phyloP scores from a whole-genome alignment of 2,113 vertebrate species.

The Zootoca vivipara region DNA sequence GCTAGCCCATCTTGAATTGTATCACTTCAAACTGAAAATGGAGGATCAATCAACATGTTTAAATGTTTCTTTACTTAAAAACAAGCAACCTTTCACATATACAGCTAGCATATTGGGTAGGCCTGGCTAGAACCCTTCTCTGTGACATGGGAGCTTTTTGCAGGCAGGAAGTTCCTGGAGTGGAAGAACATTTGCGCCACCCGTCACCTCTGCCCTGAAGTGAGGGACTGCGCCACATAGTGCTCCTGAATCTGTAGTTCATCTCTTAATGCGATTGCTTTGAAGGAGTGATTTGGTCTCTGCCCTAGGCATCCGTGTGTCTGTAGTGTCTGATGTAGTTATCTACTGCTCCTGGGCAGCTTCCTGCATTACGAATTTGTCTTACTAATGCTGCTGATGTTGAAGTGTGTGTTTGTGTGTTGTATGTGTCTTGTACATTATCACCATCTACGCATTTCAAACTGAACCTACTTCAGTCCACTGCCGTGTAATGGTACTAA shows the following conservation, averaged over 20 bases:
- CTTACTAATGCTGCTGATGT: constrained; percentile 33
- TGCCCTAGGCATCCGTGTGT: constrained; percentile 28
- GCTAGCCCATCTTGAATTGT: not conserved
- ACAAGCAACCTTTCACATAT: not conserved
- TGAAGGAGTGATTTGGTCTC: not conserved
- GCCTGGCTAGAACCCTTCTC: not conserved
- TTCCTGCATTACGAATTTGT: not conserved
- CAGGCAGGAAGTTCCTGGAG: not conserved
- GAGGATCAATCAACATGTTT: not conserved
- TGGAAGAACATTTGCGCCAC: not conserved
- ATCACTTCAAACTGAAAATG: not conserved
- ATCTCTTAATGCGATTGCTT: constrained; percentile 13
- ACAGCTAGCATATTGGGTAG: not conserved
- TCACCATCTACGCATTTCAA: constrained; percentile 20
- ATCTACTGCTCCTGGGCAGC: constrained; percentile 8
- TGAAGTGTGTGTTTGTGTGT: not conserved
- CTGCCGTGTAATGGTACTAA: not conserved
- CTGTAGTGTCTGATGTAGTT: constrained; percentile 4
- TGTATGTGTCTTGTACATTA: constrained; percentile 36
- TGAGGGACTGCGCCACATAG: not conserved
- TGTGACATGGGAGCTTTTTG: not conserved
- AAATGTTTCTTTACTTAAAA: not conserved
- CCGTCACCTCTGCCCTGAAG: not conserved
- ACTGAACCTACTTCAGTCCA: not conserved
- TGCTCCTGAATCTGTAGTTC: constrained; percentile 3